Percentiles rank a stretch among this genome's conserved stretches.
These are phyloP conservation scores for Meghimatium bilineatum DNA, from an alignment of 2,888 invertebrate species.

Conservation along the genomic window DNA sequence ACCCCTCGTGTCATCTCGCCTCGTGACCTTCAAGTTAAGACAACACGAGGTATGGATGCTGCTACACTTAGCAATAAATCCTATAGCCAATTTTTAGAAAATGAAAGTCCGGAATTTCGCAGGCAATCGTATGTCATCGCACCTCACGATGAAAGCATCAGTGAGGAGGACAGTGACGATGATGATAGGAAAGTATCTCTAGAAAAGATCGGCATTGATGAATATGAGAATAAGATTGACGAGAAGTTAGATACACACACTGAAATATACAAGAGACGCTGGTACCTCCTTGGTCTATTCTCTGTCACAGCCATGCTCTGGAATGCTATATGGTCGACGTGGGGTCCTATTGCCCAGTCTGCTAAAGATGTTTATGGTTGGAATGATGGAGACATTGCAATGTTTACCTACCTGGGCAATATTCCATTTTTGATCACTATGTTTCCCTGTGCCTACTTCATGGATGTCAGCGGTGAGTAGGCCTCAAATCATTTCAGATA, in stretches of 20 bases:
- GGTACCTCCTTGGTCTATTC: slow-evolving; percentile 56
- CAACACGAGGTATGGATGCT: neutral
- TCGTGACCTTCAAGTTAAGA: neutral
- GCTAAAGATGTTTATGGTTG: slow-evolving; percentile 53
- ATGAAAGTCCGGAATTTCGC: neutral
- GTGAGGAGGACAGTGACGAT: neutral
- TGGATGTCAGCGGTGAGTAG: slow-evolving; percentile 55
- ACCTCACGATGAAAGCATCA: neutral
- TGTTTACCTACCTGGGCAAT: slow-evolving; percentile 54
- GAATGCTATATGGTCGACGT: slow-evolving; percentile 55
- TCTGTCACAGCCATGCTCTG: slow-evolving; percentile 46
- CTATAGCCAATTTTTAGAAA: neutral
- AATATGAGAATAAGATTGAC: neutral
- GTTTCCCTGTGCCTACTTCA: slow-evolving; percentile 53
- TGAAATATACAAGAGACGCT: slow-evolving; percentile 51
- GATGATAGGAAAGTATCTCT: neutral
- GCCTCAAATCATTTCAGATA: neutral
- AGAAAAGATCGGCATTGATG: neutral
- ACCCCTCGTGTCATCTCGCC: neutral
- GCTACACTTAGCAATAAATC: neutral
- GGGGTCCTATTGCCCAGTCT: slow-evolving; percentile 56
- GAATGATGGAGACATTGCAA: slow-evolving; percentile 53
- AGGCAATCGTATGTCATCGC: neutral
- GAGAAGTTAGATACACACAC: neutral
- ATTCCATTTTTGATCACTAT: slow-evolving; percentile 49